These are phyloP conservation scores for Apostichopus japonicus DNA, from an alignment of 35 echinoderm and acorn worm genomes.

Conservation along the genomic window DNA sequence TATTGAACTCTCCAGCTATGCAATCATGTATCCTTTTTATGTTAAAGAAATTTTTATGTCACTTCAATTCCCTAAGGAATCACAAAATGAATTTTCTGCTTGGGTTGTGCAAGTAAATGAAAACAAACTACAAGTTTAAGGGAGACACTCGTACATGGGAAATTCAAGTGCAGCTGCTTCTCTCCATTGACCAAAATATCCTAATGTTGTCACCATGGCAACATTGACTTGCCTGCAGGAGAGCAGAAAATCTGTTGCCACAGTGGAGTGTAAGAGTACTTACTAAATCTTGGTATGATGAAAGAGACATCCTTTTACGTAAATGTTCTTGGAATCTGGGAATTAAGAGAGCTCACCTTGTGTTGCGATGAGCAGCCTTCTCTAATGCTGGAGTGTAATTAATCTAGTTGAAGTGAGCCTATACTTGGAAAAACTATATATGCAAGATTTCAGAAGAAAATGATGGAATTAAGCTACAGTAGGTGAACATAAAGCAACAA, in stretches of 20 bases:
- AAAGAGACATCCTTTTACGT: constrained; percentile 42
- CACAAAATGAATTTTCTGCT: constrained; percentile 39
- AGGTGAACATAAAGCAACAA: no score
- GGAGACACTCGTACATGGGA: constrained; percentile 1
- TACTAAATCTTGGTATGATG: constrained; percentile 19
- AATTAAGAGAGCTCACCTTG: constrained; percentile 17
- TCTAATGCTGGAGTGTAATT: constrained; percentile 6
- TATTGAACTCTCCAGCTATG: background rate
- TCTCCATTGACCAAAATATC: constrained; percentile 55
- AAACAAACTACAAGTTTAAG: background rate
- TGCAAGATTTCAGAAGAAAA: no score
- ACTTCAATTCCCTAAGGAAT: constrained; percentile 13
- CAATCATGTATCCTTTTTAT: background rate
- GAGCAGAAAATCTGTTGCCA: constrained; percentile 46
- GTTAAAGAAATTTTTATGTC: constrained; percentile 24
- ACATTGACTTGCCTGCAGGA: constrained; percentile 52
- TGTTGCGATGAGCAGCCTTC: background rate
- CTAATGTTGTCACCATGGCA: constrained; percentile 41
- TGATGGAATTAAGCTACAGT: no score
- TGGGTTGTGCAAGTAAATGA: constrained; percentile 4
- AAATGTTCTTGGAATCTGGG: constrained; percentile 41
- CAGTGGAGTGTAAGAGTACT: constrained; percentile 13
- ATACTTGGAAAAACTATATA: no score
- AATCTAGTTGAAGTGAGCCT: constrained; percentile 2
- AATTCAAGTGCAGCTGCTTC: constrained; percentile 45